These are phyloP conservation scores for Lophotriccus pileatus DNA, from an alignment of 2,797 vertebrate species.

Conservation along the genomic window DNA sequence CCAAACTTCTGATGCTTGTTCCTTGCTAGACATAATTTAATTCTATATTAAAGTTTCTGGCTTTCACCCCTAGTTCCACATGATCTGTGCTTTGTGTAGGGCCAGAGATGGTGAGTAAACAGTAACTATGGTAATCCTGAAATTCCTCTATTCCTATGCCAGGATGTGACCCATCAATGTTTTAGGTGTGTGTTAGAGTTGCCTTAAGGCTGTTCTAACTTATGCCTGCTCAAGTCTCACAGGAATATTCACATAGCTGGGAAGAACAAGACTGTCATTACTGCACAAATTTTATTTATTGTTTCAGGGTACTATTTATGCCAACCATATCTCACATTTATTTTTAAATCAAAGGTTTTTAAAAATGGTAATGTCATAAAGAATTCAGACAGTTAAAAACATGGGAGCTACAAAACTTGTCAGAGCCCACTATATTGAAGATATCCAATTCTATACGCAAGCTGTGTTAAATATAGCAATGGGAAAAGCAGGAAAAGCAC, in stretches of 20 bases:
- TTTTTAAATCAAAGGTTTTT: constrained; percentile 22
- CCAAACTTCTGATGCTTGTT: constrained; percentile 27
- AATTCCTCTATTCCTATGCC: not conserved
- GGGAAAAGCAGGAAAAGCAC: not conserved
- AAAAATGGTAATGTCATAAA: not conserved
- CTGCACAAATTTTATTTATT: not conserved
- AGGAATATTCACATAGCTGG: not conserved
- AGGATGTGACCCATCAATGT: not conserved
- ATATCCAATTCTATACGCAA: not conserved
- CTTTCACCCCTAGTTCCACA: not conserved
- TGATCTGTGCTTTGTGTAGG: not conserved
- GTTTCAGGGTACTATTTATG: not conserved
- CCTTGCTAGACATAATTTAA: constrained; percentile 17
- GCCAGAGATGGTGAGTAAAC: not conserved
- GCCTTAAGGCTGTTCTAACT: not conserved
- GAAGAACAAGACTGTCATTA: not conserved
- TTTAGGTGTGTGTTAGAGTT: not conserved
- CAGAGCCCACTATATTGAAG: not conserved
- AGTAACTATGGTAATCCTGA: constrained; percentile 26
- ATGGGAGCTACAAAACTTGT: not conserved
- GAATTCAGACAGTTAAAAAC: not conserved
- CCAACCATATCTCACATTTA: not conserved
- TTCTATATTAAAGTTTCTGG: constrained; percentile 11
- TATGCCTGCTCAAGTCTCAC: not conserved
- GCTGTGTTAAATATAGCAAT: not conserved